Evolutionary conservation across 2,888 invertebrate species (phyloP), one percentile per base, ranked within the genome.

Genomic region (Invenusta paracnida): DNA sequence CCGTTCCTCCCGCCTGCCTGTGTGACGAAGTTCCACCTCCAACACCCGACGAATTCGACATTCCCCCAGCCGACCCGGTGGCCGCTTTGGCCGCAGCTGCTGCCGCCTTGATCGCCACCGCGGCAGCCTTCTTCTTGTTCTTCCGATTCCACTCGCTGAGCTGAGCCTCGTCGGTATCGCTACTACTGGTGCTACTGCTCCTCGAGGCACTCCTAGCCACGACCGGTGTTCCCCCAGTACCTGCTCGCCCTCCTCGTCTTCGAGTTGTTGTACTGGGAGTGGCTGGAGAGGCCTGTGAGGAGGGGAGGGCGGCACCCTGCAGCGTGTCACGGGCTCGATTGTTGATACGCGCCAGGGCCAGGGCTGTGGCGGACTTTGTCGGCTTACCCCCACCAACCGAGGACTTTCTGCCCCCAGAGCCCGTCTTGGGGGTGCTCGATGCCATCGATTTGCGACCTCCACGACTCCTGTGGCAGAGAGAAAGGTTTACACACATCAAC

Each of bases 51-150:
- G n/a, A n/a, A 2, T 73, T 73, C 73, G 5, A 5, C 48, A 5
- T 17, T 11, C 48, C 17, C 48, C 48, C 48, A 11, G 5, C 48
- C 5, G 48, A 5, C 48, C 48, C 48, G 5, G 11, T 73, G 73
- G 2, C 23, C 17, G 17, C 73, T 5, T 23, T 73, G 73, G 73
- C 73, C 2, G 73, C 73, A 23, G 73, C 73, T 13, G 73, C 73
- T 23, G 73, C 73, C 25, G 11, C 17, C 73, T 73, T 73, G 73
- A 73, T 73, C 5, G 73, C 73, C 11, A 73, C 73, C 2, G 73
- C 73, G 11, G 73, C 73, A 2, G 73, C 73, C 73, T 73, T 73
- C 73, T 73, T 73, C 73, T 73, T 73, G 73, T 73, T 73, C 73
- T 73, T 73, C 23, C 73, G 11, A 23, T 73, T 73, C 73, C 73